phyloP scores from a whole-genome alignment of 2,888 invertebrate species.

The Ceraclea dissimilis region DNA sequence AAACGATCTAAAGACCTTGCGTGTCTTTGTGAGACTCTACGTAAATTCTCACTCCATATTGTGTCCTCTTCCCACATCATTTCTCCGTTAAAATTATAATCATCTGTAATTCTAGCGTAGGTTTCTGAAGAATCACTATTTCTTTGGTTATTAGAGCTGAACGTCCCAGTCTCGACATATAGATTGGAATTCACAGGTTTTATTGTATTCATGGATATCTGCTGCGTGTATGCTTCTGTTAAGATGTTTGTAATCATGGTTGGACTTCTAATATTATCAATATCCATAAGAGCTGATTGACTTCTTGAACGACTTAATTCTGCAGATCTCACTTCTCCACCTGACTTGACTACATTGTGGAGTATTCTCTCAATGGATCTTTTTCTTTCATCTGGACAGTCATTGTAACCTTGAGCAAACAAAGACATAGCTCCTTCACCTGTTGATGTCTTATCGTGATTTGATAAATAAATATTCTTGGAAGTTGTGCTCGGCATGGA shows the following conservation, averaged over 20 bases:
- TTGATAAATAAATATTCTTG: slow-evolving; percentile 33
- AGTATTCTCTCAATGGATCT: slow-evolving; percentile 21
- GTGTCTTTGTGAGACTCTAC: slow-evolving; percentile 72
- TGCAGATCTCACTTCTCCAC: slow-evolving; percentile 53
- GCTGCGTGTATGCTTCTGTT: background rate
- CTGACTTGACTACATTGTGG: slow-evolving; percentile 22
- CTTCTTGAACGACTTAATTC: slow-evolving; percentile 31
- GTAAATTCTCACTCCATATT: slow-evolving; percentile 71
- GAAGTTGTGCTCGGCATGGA: slow-evolving; percentile 42
- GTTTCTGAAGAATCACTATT: slow-evolving; percentile 27
- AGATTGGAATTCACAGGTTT: slow-evolving; percentile 16
- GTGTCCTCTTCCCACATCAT: slow-evolving; percentile 79
- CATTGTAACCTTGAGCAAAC: slow-evolving; percentile 11
- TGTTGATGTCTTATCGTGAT: slow-evolving; percentile 17
- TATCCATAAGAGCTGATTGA: slow-evolving; percentile 14
- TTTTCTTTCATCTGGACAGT: slow-evolving; percentile 13
- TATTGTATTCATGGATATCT: background rate
- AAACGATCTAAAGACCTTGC: slow-evolving; percentile 78
- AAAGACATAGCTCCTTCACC: slow-evolving; percentile 7
- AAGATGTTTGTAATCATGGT: slow-evolving; percentile 1
- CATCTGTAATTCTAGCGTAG: slow-evolving; percentile 25
- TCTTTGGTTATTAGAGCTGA: slow-evolving; percentile 3
- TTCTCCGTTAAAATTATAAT: slow-evolving; percentile 41
- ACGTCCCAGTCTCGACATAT: slow-evolving; percentile 13
- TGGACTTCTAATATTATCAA: slow-evolving; percentile 4